Base-by-base conservation (phyloP, 2,888 invertebrate species). In the Rugalucina vietnamica region DNA sequence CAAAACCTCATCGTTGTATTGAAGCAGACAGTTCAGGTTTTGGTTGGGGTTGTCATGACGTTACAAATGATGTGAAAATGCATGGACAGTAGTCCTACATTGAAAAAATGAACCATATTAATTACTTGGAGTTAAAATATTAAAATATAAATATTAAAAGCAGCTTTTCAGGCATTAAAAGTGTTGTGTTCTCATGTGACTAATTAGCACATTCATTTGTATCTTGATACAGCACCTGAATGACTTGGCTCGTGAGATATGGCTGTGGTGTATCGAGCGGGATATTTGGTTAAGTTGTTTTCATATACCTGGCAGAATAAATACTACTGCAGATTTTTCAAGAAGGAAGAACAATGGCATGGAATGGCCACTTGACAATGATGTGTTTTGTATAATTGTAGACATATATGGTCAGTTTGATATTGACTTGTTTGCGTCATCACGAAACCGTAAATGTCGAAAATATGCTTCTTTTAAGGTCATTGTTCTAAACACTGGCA, bases 361-460 rank as follows among this genome's bases (percentile, higher is more conserved):
- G 27, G 86, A 86, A 24, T 81, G 81, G 79, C 57, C 34, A 60
- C 21, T 82, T 24, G 29, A 74, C 14, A 12, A 8, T 5, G 24
- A 71, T 0, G 27, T 79, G 21, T 85, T 82, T 29, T 0, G 60
- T 24, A 54, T 24, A 21, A 1, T 79, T 14, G 3, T 24, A 18
- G 14, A 37, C 18, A 49, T 10, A 0, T 76, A 75, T 2, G 79
- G 76, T 2, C 0, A 2, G 0, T 79, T 71, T 49, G 24, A 76
- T 29, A n/a, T 81, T n/a, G 88, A 88, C 57, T n/a, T 88, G 37
- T 84, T 88, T 84, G 88, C 88, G 18, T 74, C 88, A 18, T n/a
- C 72, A n/a, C 34, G 73, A 10, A 88, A 84, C 32, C 12, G 37
- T n/a, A 50, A 71, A 65, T 18, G 50, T 24, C n/a, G 43, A 2